Evolutionary conservation across 2,797 vertebrate species (phyloP).

Genomic region (Lagodon rhomboides): DNA sequence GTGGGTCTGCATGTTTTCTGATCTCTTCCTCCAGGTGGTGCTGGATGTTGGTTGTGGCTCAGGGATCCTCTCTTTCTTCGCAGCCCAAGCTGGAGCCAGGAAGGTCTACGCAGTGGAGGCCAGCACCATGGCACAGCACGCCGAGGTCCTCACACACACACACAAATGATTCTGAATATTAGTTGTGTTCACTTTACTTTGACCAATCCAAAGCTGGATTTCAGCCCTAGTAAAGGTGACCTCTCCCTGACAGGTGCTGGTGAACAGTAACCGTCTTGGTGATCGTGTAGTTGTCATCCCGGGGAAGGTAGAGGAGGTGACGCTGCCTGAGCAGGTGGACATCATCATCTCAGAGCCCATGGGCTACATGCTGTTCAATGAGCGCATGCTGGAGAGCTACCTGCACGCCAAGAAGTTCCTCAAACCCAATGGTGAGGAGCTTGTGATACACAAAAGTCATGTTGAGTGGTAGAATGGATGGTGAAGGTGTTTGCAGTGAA

Average conservation of each 20-base stretch:
- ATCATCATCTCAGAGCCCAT: slow-evolving; percentile 98
- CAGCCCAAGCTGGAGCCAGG: slow-evolving; percentile 94
- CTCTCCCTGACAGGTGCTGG: slow-evolving; percentile 86
- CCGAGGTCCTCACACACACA: slow-evolving; percentile 85
- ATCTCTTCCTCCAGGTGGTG: slow-evolving; percentile 87
- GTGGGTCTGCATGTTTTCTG: neutral
- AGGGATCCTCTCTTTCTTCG: slow-evolving; percentile 97
- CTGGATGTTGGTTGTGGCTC: slow-evolving; percentile 97
- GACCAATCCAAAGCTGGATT: neutral
- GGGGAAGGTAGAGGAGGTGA: slow-evolving; percentile 96
- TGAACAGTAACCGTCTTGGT: slow-evolving; percentile 95
- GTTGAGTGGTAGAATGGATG: neutral
- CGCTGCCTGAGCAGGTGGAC: slow-evolving; percentile 95
- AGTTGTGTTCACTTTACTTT: neutral
- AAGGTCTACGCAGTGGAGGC: slow-evolving; percentile 98
- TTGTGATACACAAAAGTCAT: neutral
- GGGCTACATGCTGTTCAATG: slow-evolving; percentile 99
- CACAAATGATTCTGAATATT: neutral
- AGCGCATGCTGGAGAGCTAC: slow-evolving; percentile 98
- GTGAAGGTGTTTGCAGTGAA: neutral
- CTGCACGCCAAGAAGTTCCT: slow-evolving; percentile 98
- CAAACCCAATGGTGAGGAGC: slow-evolving; percentile 91
- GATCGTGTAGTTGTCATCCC: slow-evolving; percentile 95
- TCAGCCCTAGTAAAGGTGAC: neutral
- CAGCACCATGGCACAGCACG: slow-evolving; percentile 97